Evolutionary conservation across 2,797 vertebrate genomes (phyloP), one percentile per base, ranked within the genome.

Genomic region (Hozukius guyotensis): DNA sequence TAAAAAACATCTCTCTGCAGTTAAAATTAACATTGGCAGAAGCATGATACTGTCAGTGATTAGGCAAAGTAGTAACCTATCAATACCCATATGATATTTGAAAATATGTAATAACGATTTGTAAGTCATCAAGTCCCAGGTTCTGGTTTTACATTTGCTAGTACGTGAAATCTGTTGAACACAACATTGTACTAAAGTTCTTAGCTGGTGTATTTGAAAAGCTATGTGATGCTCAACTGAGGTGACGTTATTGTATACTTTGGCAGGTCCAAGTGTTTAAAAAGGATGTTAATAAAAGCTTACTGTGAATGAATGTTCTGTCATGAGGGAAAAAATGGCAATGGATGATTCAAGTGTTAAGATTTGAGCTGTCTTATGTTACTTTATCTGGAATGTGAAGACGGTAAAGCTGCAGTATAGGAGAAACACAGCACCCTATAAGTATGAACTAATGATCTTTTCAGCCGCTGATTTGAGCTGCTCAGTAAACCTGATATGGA

Each of bases 221-320:
- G 25, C 32, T 52, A 38, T 38, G 53, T 29, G 24, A 78, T 49
- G 34, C 53, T 38, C 5, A 2, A 49, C 24, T 70, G 22, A 56
- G 31, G 59, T 49, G 62, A 84, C 9, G 8, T 8, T 75, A 65
- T 8, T 63, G n/a, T 64, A 38, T 71, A 72, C 60, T 67, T 67
- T 6, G 36, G 18, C n/a, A 34, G n/a, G 36, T 29, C 60, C 42
- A 72, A 75, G 61, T 67, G 62, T 75, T 68, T 69, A 16, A 71
- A 74, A 77, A 75, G 16, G 22, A 24, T 42, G 34, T 10, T 69
- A 20, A 68, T 10, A 76, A 65, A 46, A 49, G 18, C 8, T 31
- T 57, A 12, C 65, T 7, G 49, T 88, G 79, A 93, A 89, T 83
- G 38, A 66, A 62, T 57, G 65, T 82, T 72, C 80, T 88, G 82